Conservation (phyloP, 64 coral and sea anemone genomes). For the Montipora sp. region DNA sequence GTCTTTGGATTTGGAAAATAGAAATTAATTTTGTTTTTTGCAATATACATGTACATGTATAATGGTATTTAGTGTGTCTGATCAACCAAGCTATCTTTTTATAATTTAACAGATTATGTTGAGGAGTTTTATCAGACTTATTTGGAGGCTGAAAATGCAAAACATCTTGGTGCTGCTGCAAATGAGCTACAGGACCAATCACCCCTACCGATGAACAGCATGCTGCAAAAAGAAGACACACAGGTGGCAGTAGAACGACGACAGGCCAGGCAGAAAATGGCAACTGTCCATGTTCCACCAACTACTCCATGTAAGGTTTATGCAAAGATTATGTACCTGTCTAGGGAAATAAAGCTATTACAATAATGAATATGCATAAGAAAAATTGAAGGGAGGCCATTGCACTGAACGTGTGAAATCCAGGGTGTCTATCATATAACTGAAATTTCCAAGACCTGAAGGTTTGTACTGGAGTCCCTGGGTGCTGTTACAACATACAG, state of each 20-base stretch:
- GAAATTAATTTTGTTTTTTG: too few relatives aligned
- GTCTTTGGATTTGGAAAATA: too few relatives aligned
- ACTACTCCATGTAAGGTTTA: constrained; percentile 7
- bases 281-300: constrained; percentile 16
- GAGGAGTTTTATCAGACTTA: constrained; percentile 6
- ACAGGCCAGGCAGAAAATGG: constrained; percentile 16
- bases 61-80: too few relatives aligned
- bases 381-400: too few relatives aligned
- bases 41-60: too few relatives aligned
- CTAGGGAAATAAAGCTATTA: neutral
- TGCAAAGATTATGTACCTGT: neutral
- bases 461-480: neutral
- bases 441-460: neutral
- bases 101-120: neutral
- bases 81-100: too few relatives aligned
- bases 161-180: neutral
- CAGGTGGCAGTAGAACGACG: neutral
- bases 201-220: constrained; percentile 26
- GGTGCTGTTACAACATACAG: neutral
- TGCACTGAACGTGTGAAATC: too few relatives aligned
- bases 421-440: neutral
- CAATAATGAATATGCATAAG: too few relatives aligned
- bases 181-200: neutral
- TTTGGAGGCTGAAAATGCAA: neutral
- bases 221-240: constrained; percentile 14